Percentiles rank a stretch among this genome's conserved stretches.
Conservation (phyloP, 37 sponge, comb jelly and placozoan species). For the Axinella damicornis region DNA sequence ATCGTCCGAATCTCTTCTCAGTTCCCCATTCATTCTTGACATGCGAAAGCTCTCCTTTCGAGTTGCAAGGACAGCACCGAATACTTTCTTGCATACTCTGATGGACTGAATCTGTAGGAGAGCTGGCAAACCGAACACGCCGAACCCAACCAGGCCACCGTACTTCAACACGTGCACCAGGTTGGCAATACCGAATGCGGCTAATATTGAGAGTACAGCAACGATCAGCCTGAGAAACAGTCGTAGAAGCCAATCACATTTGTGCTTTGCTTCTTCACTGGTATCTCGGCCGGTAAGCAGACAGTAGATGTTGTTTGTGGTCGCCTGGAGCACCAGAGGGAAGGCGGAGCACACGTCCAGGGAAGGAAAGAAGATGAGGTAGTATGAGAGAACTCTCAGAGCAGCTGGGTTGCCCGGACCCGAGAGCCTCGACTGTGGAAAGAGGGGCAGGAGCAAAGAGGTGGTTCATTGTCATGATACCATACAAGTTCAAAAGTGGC, state of each 20-base stretch:
- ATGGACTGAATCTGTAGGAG: constrained; percentile 76
- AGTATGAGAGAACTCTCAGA: constrained; percentile 75
- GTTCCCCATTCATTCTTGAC: too few relatives aligned
- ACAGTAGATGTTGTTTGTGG: constrained; percentile 78
- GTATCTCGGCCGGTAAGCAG: constrained; percentile 66
- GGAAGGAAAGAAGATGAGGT: constrained; percentile 89
- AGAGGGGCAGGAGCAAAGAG: too few relatives aligned
- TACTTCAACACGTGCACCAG: constrained; percentile 83
- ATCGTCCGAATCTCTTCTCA: too few relatives aligned
- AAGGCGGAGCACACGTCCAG: constrained; percentile 91
- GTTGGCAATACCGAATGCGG: constrained; percentile 81
- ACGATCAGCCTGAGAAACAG: constrained; percentile 45
- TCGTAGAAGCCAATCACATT: constrained; percentile 23
- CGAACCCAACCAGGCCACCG: constrained; percentile 87
- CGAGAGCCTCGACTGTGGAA: constrained; percentile 52
- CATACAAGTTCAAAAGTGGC: too few relatives aligned
- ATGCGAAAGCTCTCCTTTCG: too few relatives aligned
- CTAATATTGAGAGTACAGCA: constrained; percentile 70
- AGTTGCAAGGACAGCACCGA: not conserved
- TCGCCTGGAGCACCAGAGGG: constrained; percentile 73
- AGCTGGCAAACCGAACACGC: constrained; percentile 79
- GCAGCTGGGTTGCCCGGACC: not conserved
- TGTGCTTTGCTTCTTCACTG: constrained; percentile 3
- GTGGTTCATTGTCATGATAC: too few relatives aligned
- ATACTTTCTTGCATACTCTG: constrained; percentile 54